Evolutionary conservation across 2,888 invertebrate genomes (phyloP), one percentile per base, ranked within the genome.

Genomic region (Electrophaes corylata): DNA sequence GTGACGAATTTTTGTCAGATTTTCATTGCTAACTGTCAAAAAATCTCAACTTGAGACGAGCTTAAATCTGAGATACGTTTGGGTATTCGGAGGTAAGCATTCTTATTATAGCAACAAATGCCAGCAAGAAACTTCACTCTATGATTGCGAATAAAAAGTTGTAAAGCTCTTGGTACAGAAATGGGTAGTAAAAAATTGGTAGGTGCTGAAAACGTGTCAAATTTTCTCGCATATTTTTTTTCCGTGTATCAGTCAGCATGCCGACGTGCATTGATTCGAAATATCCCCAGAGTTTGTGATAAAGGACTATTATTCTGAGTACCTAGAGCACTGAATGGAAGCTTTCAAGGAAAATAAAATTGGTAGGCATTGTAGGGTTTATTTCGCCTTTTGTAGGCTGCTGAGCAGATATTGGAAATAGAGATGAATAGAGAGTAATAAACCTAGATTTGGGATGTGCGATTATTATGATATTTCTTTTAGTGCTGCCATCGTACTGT

Each of bases 241-340:
- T 5, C 16, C 23, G n/a, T 37, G n/a, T 47, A 47, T 48, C 35
- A 14, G 43, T 20, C 29, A 33, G 40, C 31, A 57, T 53, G 23
- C 44, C 53, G 45, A 40, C 50, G 53, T 52, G 49, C 57, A 47
- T 57, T 40, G 59, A 46, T 18, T 54, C 14, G 45, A 31, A 49
- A 48, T 52, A 50, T 50, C 37, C 12, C 19, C 20, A 45, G 59
- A 60, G 60, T 61, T 53, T 52, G 43, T 50, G 40, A 49, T 46
- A 51, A 58, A 57, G 41, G 18, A 19, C 56, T 58, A 55, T 65
- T 63, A 60, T 60, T 20, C 37, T 20, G 29, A 49, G 26, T 29
- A 40, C 53, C 53, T 56, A 57, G 49, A 40, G 52, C 39, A 16
- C 37, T 40, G 46, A 51, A 56, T 37, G 46, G 48, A 14, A 26